Percentiles rank a stretch among this genome's conserved stretches.
Evolutionary conservation across 1,140 invertebrate genomes (phyloP).

Genomic region (Drepana arcuata): DNA sequence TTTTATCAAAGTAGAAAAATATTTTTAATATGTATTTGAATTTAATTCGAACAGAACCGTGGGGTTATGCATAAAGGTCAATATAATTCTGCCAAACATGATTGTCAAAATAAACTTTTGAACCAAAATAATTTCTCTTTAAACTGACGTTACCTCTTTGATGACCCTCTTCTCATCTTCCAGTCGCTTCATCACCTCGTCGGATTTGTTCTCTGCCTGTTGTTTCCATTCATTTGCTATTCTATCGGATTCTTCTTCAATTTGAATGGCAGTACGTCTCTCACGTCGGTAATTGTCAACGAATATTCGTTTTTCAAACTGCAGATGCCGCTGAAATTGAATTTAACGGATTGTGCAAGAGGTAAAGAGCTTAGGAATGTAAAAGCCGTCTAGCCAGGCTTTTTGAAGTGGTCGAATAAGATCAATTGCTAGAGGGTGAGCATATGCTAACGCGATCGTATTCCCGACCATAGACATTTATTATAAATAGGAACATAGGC

Average conservation of each 20-base stretch:
- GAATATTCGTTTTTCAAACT: slow-evolving; percentile 36
- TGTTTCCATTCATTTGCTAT: slow-evolving; percentile 25
- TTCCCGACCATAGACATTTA: not conserved
- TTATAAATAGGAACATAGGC: not conserved
- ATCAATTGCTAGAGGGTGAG: not conserved
- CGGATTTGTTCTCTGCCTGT: slow-evolving; percentile 19
- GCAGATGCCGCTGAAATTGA: slow-evolving; percentile 29
- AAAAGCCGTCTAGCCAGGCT: too few relatives aligned
- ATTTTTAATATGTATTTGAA: too few relatives aligned
- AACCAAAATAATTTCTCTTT: too few relatives aligned
- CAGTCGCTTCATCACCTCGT: slow-evolving; percentile 13
- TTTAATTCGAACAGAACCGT: too few relatives aligned
- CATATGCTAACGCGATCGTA: too few relatives aligned
- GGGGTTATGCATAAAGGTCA: too few relatives aligned
- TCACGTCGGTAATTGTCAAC: slow-evolving; percentile 28
- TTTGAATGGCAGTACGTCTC: slow-evolving; percentile 19
- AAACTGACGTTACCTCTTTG: slow-evolving; percentile 36
- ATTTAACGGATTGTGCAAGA: not conserved
- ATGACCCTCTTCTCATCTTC: slow-evolving; percentile 22
- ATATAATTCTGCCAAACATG: too few relatives aligned
- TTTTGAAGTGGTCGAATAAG: not conserved
- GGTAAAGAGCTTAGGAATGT: too few relatives aligned
- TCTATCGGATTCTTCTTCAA: slow-evolving; percentile 24
- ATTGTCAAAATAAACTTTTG: too few relatives aligned
- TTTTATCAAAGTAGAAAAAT: too few relatives aligned